Percentiles rank a stretch among this genome's conserved stretches.
Conservation (phyloP, 2,888 invertebrate genomes). For the Chaetogeoica ovagalla region DNA sequence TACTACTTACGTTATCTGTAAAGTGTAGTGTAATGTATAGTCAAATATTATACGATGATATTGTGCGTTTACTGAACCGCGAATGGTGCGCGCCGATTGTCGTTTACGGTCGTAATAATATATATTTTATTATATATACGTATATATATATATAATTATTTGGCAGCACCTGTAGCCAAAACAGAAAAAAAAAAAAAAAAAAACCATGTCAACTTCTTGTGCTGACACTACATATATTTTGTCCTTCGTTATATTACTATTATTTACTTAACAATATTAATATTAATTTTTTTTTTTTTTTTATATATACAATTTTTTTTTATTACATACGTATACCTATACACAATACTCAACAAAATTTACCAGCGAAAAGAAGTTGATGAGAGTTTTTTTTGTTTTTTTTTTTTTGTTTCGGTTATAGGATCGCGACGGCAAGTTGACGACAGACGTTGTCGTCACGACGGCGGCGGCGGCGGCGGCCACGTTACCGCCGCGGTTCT, state of each 20-base stretch:
- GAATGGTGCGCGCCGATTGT: constrained; percentile 11
- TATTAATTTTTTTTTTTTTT: constrained; percentile 20
- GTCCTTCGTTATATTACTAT: constrained; percentile 33
- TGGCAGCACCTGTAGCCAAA: constrained; percentile 40
- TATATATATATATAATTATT: not conserved
- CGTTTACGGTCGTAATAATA: constrained; percentile 16
- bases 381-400: constrained; percentile 53
- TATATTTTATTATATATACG: not conserved
- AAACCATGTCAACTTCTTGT: constrained; percentile 89
- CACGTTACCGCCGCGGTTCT: constrained; percentile 67
- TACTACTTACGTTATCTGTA: too few relatives aligned
- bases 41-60: constrained; percentile 1
- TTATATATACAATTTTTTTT: constrained; percentile 25
- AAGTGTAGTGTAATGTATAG: not conserved
- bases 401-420: constrained; percentile 80
- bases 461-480: not conserved
- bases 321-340: too few relatives aligned
- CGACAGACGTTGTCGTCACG: constrained; percentile 10
- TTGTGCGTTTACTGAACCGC: constrained; percentile 9
- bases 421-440: constrained; percentile 74
- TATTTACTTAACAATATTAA: constrained; percentile 35
- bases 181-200: constrained; percentile 60
- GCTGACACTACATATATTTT: constrained; percentile 57
- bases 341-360: constrained; percentile 26
- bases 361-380: constrained; percentile 54